phyloP scores from a whole-genome alignment of 2,888 invertebrate genomes.

The Dermolepida albohirtum region DNA sequence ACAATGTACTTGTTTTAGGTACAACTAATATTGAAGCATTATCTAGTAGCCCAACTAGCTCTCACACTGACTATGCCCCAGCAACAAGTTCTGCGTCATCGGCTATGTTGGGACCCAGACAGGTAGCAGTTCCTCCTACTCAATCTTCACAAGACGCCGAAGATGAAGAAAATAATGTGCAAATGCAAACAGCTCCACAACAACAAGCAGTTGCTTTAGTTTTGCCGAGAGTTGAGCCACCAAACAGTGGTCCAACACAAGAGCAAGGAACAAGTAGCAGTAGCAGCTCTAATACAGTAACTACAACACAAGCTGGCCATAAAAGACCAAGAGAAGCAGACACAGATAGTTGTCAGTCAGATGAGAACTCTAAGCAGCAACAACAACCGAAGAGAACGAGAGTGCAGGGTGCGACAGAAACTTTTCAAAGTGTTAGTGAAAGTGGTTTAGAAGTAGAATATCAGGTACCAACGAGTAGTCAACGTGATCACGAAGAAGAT shows the following conservation, averaged over 20 bases:
- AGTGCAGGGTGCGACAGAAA: constrained; percentile 58
- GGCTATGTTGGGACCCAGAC: constrained; percentile 63
- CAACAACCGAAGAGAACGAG: constrained; percentile 67
- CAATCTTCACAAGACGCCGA: constrained; percentile 70
- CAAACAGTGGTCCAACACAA: constrained; percentile 63
- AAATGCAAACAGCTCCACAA: constrained; percentile 61
- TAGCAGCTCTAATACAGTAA: constrained; percentile 76
- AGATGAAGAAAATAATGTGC: constrained; percentile 63
- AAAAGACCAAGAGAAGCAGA: constrained; percentile 73
- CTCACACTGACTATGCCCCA: constrained; percentile 86
- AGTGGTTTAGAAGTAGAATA: constrained; percentile 79
- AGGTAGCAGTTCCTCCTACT: constrained; percentile 75
- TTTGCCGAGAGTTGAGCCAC: constrained; percentile 77
- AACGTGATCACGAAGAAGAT: constrained; percentile 87
- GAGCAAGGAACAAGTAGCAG: constrained; percentile 62
- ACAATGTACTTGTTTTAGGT: constrained; percentile 51
- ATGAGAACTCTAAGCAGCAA: constrained; percentile 66
- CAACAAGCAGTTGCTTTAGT: constrained; percentile 78
- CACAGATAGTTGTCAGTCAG: constrained; percentile 67
- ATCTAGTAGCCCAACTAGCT: constrained; percentile 79
- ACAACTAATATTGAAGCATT: constrained; percentile 66
- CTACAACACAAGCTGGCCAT: constrained; percentile 74
- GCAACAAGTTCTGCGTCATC: constrained; percentile 76
- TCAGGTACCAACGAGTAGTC: constrained; percentile 88
- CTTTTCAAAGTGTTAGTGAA: constrained; percentile 60